Base-by-base conservation (phyloP, 2,113 vertebrate genomes). In the Myxocyprinus asiaticus region DNA sequence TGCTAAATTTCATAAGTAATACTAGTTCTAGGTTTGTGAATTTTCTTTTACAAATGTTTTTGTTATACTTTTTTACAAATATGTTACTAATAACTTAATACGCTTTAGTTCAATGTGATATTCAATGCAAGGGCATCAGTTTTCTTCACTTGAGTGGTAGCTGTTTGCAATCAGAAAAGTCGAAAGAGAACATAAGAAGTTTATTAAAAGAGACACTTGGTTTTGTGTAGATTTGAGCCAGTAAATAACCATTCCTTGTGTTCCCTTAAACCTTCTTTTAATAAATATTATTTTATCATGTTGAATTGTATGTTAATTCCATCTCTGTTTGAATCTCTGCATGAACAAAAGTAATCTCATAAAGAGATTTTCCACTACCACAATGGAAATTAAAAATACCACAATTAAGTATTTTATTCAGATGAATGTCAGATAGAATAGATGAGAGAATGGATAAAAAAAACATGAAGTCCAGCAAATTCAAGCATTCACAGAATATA, bases 1-100 rank as follows among this genome's bases (percentile, higher is more conserved):
- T 76, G 71, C 87, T 33, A 33, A 33, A 33, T 33, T 33, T 82
- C 86, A 90, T 84, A 86, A 91, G 89, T 89, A 91, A 92, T 90
- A 91, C 77, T 89, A 85, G 82, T 86, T 81, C 70, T 85, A 78
- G 84, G 33, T 78, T 80, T 51, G 67, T 83, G 81, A 78, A 78
- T 50, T 79, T 77, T 15, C 33, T 72, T 33, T 76, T 65, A 48
- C 74, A 51, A 75, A 68, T 82, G 67, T 78, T 78, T 81, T 78
- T 78, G 76, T 79, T 78, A 66, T 51, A 62, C 33, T 42, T 65
- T 76, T 79, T 78, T 82, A 76, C 71, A 58, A 58, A 77, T 67
- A 67, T 53, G 47, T 66, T 73, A 74, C 62, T 76, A 65, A 76
- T 76, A 67, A 79, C 64, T 67, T 33, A 70, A 79, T 66, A 66